phyloP scores from a whole-genome alignment of 2,113 vertebrate genomes.

The Himantopus leucocephalus region DNA sequence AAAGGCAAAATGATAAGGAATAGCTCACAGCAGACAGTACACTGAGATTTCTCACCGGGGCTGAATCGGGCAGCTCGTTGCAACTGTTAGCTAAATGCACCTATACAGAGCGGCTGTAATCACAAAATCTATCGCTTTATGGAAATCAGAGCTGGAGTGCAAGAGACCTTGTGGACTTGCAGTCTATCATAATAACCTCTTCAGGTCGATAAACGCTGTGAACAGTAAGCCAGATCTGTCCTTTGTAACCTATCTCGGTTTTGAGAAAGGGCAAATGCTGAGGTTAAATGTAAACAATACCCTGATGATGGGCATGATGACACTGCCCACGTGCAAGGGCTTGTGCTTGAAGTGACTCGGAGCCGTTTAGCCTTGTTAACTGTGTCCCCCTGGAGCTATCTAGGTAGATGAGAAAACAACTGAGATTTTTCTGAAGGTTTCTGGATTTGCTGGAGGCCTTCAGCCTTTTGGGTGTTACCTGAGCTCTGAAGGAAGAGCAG shows the following conservation, averaged over 20 bases:
- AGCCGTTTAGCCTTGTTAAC: not conserved
- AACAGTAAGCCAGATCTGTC: not conserved
- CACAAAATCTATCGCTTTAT: constrained; percentile 34
- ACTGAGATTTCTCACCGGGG: not conserved
- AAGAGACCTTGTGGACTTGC: not conserved
- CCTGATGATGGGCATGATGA: not conserved
- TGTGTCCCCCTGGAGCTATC: not conserved
- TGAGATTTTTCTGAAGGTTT: not conserved
- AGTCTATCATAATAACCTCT: constrained; percentile 30
- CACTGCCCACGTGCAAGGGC: not conserved
- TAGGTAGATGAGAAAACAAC: not conserved
- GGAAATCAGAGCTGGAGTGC: not conserved
- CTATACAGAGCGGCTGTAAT: not conserved
- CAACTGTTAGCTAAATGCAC: not conserved
- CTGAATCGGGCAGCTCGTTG: not conserved
- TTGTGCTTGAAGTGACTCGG: not conserved
- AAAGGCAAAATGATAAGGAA: not conserved
- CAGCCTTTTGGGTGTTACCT: not conserved
- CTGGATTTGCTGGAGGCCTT: not conserved
- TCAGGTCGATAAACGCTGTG: not conserved
- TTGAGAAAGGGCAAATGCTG: not conserved
- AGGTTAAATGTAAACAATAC: constrained; percentile 9
- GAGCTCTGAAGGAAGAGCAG: not conserved
- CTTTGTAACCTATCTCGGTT: not conserved
- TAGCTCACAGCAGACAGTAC: not conserved